Conservation (phyloP, 2,797 vertebrate genomes). For the Hoplostethus atlanticus region DNA sequence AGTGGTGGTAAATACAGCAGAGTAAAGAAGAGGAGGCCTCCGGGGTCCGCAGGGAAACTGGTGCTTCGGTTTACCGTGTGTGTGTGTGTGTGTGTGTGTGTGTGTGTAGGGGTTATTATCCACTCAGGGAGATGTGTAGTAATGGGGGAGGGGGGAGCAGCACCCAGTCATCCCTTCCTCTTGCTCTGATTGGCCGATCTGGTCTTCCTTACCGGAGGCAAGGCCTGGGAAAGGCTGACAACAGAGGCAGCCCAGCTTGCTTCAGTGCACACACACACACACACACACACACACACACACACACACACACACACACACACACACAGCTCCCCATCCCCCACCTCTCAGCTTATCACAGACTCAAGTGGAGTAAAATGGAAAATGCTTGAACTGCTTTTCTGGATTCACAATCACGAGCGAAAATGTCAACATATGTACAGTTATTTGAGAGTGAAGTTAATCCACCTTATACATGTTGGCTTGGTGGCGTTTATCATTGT, state of each 20-base stretch:
- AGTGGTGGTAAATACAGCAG: no score
- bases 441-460: background rate
- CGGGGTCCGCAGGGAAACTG: no score
- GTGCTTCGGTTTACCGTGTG: background rate
- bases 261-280: background rate
- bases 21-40: no score
- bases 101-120: slow-evolving; percentile 15
- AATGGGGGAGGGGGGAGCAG: slow-evolving; percentile 63
- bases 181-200: slow-evolving; percentile 60
- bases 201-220: slow-evolving; percentile 61
- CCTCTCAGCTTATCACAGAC: slow-evolving; percentile 28
- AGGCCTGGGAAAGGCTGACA: slow-evolving; percentile 69
- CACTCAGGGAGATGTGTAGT: slow-evolving; percentile 57
- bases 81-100: slow-evolving; percentile 17
- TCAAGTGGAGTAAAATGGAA: slow-evolving; percentile 36
- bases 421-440: slow-evolving; percentile 16
- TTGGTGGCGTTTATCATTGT: no score
- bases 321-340: slow-evolving; percentile 53
- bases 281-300: slow-evolving; percentile 12
- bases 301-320: slow-evolving; percentile 12
- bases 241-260: slow-evolving; percentile 42
- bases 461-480: background rate
- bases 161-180: slow-evolving; percentile 52
- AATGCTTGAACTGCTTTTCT: slow-evolving; percentile 17
- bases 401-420: slow-evolving; percentile 13